Conservation (phyloP, 1,140 invertebrate species). For the Halotydeus destructor region DNA sequence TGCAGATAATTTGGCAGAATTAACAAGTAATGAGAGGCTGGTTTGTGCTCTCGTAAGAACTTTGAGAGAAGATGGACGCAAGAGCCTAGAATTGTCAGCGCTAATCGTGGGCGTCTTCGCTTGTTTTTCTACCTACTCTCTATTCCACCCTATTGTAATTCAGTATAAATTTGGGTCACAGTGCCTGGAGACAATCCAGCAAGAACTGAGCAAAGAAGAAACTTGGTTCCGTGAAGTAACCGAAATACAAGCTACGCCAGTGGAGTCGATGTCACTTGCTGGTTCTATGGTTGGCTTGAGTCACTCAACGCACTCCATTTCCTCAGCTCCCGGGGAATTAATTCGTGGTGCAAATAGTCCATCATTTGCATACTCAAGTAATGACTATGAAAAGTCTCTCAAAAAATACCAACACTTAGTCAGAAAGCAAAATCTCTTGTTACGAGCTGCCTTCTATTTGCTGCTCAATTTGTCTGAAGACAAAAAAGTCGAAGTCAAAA, state of each 20-base stretch:
- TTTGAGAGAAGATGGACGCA: constrained; percentile 86
- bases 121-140: constrained; percentile 86
- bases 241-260: constrained; percentile 20
- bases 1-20: constrained; percentile 76
- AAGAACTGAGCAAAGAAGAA: constrained; percentile 61
- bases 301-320: not conserved
- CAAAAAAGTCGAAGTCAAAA: constrained; percentile 78
- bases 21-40: constrained; percentile 85
- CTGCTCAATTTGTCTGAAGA: constrained; percentile 88
- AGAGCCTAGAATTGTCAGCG: constrained; percentile 81
- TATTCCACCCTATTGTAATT: constrained; percentile 78
- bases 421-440: constrained; percentile 58
- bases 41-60: constrained; percentile 82
- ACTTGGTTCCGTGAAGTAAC: constrained; percentile 75
- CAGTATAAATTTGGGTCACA: constrained; percentile 58
- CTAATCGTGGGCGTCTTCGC: constrained; percentile 94
- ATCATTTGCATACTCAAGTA: constrained; percentile 34
- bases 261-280: not conserved
- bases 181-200: constrained; percentile 86
- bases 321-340: constrained; percentile 4
- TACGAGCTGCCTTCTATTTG: constrained; percentile 51
- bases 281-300: not conserved
- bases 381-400: constrained; percentile 56
- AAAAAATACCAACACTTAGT: constrained; percentile 54
- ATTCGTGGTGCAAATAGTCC: not conserved